phyloP scores from a whole-genome alignment of 2,888 invertebrate species.

The Archips xylosteana region DNA sequence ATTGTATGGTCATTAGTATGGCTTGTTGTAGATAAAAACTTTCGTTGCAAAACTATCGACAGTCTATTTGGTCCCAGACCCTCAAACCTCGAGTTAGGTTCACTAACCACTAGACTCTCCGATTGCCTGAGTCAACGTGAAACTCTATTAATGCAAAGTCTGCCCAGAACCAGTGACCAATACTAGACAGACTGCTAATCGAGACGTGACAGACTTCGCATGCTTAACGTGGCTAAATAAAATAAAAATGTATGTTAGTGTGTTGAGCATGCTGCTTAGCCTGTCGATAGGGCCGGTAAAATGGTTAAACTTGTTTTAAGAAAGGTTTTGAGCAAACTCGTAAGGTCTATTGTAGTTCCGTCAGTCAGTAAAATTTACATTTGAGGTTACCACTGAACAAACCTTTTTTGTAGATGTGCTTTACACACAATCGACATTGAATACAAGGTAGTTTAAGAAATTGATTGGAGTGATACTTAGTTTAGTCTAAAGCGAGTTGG shows the following conservation, averaged over 20 bases:
- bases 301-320: constrained; percentile 40
- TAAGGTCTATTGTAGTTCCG: constrained; percentile 35
- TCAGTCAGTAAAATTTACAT: constrained; percentile 36
- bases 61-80: no score
- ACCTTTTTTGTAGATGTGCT: constrained; percentile 2
- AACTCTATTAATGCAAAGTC: constrained; percentile 25
- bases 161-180: constrained; percentile 49
- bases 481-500: no score
- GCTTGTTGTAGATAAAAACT: no score
- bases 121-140: not conserved
- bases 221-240: constrained; percentile 70
- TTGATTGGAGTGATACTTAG: no score
- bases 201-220: constrained; percentile 57
- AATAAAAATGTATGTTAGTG: constrained; percentile 79
- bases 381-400: constrained; percentile 33
- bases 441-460: not conserved
- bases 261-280: constrained; percentile 58
- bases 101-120: not conserved
- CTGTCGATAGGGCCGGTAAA: constrained; percentile 37
- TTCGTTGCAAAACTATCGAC: no score
- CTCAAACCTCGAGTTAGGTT: no score
- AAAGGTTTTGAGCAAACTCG: constrained; percentile 39
- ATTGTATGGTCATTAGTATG: no score
- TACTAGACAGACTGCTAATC: constrained; percentile 58
- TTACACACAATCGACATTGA: not conserved